phyloP scores from a whole-genome alignment of 2,113 vertebrate genomes.

The Sebastes fasciatus region DNA sequence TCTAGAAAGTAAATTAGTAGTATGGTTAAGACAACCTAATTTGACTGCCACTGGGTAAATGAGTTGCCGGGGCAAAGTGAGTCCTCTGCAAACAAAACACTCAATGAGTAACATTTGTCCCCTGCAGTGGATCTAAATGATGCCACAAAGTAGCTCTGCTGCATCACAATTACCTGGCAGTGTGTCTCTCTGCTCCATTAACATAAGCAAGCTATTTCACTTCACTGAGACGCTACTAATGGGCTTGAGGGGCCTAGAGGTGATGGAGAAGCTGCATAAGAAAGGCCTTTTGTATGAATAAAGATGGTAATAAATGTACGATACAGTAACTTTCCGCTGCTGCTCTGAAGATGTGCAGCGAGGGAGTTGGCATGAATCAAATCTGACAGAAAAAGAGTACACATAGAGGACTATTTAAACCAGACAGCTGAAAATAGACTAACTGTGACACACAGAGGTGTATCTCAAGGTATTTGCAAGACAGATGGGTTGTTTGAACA shows the following conservation, averaged over 20 bases:
- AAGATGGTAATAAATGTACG: slow-evolving; percentile 42
- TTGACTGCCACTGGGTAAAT: slow-evolving; percentile 68
- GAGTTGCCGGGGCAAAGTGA: slow-evolving; percentile 54
- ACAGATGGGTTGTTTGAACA: slow-evolving; percentile 18
- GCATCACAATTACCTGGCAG: slow-evolving; percentile 78
- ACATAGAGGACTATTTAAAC: slow-evolving; percentile 10
- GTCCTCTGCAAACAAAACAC: slow-evolving; percentile 71
- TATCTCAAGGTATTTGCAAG: background rate
- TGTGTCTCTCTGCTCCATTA: slow-evolving; percentile 62
- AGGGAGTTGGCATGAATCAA: slow-evolving; percentile 5
- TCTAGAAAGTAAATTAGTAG: slow-evolving; percentile 55
- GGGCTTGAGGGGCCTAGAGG: slow-evolving; percentile 52
- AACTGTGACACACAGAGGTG: background rate
- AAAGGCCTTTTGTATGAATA: slow-evolving; percentile 50
- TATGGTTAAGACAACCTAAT: slow-evolving; percentile 62
- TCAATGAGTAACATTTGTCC: slow-evolving; percentile 67
- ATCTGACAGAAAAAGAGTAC: background rate
- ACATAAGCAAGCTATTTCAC: slow-evolving; percentile 65
- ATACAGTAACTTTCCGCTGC: slow-evolving; percentile 22
- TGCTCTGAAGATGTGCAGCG: slow-evolving; percentile 20
- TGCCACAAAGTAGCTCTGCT: slow-evolving; percentile 58
- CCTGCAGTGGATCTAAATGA: slow-evolving; percentile 76
- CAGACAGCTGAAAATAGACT: slow-evolving; percentile 12
- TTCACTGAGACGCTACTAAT: slow-evolving; percentile 41
- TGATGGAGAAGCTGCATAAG: slow-evolving; percentile 50